phyloP scores from a whole-genome alignment of 2,113 vertebrate genomes.

The Baryphthengus martii region DNA sequence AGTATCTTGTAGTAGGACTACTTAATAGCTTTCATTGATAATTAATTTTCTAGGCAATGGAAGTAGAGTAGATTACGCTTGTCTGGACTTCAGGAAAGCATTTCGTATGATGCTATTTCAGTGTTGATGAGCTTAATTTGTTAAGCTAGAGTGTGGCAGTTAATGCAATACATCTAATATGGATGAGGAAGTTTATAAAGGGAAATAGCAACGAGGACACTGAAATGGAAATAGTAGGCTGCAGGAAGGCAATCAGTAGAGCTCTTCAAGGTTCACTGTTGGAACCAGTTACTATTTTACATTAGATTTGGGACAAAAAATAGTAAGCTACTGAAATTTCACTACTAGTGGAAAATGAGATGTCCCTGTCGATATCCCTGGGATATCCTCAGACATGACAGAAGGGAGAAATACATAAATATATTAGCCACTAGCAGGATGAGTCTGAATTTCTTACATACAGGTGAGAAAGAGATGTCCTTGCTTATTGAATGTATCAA shows the following conservation, averaged over 20 bases:
- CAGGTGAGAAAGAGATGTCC: neutral
- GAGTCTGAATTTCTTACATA: neutral
- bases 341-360: neutral
- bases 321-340: neutral
- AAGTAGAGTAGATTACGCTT: neutral
- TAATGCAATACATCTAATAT: neutral
- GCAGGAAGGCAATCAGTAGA: neutral
- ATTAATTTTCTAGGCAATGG: neutral
- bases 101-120: neutral
- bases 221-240: neutral
- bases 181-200: neutral
- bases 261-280: neutral
- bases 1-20: neutral
- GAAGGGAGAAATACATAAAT: neutral
- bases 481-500: neutral
- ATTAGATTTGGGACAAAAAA: neutral
- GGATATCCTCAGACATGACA: neutral
- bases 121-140: neutral
- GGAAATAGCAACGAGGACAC: neutral
- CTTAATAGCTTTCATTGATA: neutral
- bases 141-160: neutral
- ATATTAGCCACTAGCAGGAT: neutral
- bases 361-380: neutral
- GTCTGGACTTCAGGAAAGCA: neutral
- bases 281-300: neutral